Base-by-base conservation (phyloP, 2,888 invertebrate species). In the Lobophora halterata region DNA sequence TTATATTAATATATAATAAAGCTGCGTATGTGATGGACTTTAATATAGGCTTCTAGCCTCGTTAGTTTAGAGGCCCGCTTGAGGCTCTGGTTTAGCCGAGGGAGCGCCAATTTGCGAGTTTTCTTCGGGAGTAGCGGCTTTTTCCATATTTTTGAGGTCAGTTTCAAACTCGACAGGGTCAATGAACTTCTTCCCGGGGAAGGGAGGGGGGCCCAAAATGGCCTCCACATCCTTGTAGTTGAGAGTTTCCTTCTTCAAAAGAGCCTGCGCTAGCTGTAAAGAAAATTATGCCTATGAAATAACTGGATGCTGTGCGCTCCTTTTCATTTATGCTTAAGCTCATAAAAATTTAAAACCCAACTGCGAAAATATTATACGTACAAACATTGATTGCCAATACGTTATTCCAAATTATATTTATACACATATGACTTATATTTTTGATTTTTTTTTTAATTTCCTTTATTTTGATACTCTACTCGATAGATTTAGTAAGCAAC, bases 171-270 rank as follows among this genome's bases (percentile, higher is more conserved):
- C 95, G 0, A 93, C 91, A 0, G 93, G 92, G 46, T 95, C 95
- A 20, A 96, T 90, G 35, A 93, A 83, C 35, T 90, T 90, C 61
- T 93, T 94, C 35, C 91, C 89, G 0, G 93, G 93, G 66, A 89
- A 91, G 0, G 95, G 93, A 1, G 98, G 97, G 1, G 97, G 95
- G 0, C 99, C 99, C 47, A 99, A 92, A 27, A 99, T 88, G 4
- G 85, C 77, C 61, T 95, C 93, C 1, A 99, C 93, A 59, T 99
- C 96, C 44, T 96, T 93, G 69, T 96, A 96, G 64, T 94, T 95
- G 3, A 99, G 80, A 0, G 98, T 97, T 87, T 99, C 99, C 64
- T 93, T 95, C 63, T 95, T 93, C 11, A 99, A 68, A 12, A 99
- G 88, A 6, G 92, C 91, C 71, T 94, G 91, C 0, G 99, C 97